These are phyloP conservation scores for Imbricaverruca yamaguchii DNA, from an alignment of 2,888 invertebrate species.

Conservation along the genomic window DNA sequence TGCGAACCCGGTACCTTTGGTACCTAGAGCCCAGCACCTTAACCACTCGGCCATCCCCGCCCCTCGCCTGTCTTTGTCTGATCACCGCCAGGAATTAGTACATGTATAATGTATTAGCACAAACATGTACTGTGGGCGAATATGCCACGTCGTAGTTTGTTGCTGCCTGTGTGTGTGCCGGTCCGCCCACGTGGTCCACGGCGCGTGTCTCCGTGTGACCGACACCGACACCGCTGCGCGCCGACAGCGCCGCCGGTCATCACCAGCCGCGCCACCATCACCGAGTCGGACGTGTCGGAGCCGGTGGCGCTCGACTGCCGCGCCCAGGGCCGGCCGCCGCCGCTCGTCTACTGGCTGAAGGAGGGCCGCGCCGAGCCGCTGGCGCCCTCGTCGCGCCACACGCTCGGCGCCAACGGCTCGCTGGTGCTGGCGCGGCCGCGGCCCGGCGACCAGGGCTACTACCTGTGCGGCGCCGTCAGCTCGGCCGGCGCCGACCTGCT, in stretches of 20 bases:
- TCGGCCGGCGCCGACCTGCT: conserved; percentile 16
- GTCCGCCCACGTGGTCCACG: too few species aligned
- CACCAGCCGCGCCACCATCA: neutral
- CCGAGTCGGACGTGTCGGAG: conserved; percentile 15
- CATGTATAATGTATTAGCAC: too few species aligned
- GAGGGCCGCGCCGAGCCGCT: conserved; percentile 13
- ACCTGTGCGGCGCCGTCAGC: conserved; percentile 22
- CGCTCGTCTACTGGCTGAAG: conserved; percentile 18
- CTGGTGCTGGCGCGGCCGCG: conserved; percentile 20
- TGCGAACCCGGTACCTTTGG: too few species aligned
- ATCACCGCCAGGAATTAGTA: too few species aligned
- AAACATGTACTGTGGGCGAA: too few species aligned
- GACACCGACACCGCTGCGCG: too few species aligned
- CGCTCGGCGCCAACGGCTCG: conserved; percentile 14
- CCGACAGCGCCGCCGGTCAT: conserved; percentile 8
- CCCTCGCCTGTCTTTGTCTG: too few species aligned
- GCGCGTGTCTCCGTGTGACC: too few species aligned
- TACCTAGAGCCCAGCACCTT: too few species aligned
- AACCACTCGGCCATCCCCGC: too few species aligned
- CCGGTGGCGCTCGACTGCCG: conserved; percentile 11
- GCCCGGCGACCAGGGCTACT: conserved; percentile 24
- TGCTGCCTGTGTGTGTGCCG: too few species aligned
- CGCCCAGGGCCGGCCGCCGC: conserved; percentile 3
- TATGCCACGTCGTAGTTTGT: too few species aligned
- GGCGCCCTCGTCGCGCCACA: neutral